Conservation (phyloP, 2,888 invertebrate species). For the Leptopilina drosophilae region DNA sequence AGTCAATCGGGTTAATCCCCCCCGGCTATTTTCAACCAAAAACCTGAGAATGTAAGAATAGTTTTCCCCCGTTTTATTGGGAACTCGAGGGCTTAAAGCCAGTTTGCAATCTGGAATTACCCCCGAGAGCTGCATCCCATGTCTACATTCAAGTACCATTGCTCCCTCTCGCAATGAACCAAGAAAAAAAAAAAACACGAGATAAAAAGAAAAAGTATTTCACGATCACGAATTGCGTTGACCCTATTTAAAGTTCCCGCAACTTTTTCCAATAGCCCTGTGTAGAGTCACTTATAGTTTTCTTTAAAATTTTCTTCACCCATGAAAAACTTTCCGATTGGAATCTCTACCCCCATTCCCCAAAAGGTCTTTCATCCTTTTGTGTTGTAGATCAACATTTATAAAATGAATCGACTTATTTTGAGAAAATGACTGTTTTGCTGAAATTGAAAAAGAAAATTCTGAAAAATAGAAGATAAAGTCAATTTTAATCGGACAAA, state of each 20-base stretch:
- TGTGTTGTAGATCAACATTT: too few relatives aligned
- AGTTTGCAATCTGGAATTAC: constrained; percentile 41
- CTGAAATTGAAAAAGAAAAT: too few relatives aligned
- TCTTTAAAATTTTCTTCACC: not conserved
- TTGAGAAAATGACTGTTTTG: too few relatives aligned
- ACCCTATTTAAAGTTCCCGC: constrained; percentile 31
- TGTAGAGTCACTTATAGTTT: not conserved
- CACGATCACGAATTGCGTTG: constrained; percentile 28
- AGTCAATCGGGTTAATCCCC: constrained; percentile 36
- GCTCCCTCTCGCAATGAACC: constrained; percentile 12
- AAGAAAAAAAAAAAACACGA: too few relatives aligned
- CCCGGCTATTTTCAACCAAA: constrained; percentile 38
- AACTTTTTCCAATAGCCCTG: not conserved
- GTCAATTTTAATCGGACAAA: too few relatives aligned
- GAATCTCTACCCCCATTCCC: too few relatives aligned
- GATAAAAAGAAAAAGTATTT: constrained; percentile 1
- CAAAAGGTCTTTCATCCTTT: too few relatives aligned
- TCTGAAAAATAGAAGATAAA: too few relatives aligned
- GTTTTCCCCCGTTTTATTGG: constrained; percentile 39
- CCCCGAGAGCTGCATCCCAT: constrained; percentile 40
- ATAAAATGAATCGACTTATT: too few relatives aligned
- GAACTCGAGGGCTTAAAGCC: constrained; percentile 38
- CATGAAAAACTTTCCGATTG: too few relatives aligned
- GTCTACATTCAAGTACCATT: constrained; percentile 36
- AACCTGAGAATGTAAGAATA: constrained; percentile 40